Evolutionary conservation across 2,797 vertebrate genomes (phyloP), one percentile per base, ranked within the genome.

Genomic region (Myripristis jacobus): DNA sequence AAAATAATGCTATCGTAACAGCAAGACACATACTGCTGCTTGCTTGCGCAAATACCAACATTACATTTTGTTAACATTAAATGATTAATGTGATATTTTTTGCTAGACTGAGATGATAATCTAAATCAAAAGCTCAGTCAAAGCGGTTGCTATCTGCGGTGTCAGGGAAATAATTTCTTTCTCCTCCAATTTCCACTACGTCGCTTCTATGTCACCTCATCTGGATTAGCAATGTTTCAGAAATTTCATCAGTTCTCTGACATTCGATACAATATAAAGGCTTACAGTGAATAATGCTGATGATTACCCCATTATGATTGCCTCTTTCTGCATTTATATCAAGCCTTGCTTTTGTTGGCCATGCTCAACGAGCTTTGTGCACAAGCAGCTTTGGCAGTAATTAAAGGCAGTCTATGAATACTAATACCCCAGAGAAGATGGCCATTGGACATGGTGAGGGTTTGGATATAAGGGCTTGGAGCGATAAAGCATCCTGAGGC

Each of bases 321-420:
- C 66, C 55, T 52, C 74, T 62, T 53, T 58, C 44, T 51, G 61
- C 13, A 53, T 59, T 24, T 36, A 55, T 73, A 50, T 69, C 60
- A 62, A 78, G 71, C 46, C 16, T 18, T 25, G 19, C 69, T 78
- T 67, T 43, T 53, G 47, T 53, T 51, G 68, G 46, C 38, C 52
- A 25, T 22, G 16, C 64, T 74, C 36, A 54, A 66, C 57, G 48
- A 60, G 27, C 61, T 73, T 29, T 57, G 4, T 60, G 62, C 59
- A 73, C 64, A 78, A 75, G 66, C 71, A 22, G 38, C 60, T 75
- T 60, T 69, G 65, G 71, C 66, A 64, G 52, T 66, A 70, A 88
- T 90, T 84, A 86, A 85, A 83, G 68, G 34, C 47, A 62, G 71
- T 74, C 41, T 58, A 66, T 86, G 84, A 87, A 86, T 77, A 75